Evolutionary conservation across 1,140 invertebrate species (phyloP).

Genomic region (Drosophila miranda): DNA sequence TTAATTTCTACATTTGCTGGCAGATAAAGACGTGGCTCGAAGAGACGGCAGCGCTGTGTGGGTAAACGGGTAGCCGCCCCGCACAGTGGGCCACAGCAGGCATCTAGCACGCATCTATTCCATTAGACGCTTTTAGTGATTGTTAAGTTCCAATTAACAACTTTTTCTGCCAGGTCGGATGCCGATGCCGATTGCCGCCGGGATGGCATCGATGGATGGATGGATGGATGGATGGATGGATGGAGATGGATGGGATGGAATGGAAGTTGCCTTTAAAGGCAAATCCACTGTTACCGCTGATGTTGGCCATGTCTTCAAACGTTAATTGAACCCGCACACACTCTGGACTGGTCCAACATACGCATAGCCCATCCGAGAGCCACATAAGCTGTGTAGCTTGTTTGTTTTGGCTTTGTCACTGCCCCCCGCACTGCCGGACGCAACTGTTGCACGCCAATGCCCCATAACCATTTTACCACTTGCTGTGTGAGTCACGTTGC

Average conservation of each 20-base stretch:
- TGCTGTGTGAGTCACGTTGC: slow-evolving; percentile 32
- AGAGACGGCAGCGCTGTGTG: slow-evolving; percentile 33
- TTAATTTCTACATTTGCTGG: slow-evolving; percentile 79
- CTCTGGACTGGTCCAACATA: background rate
- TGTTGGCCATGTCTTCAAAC: slow-evolving; percentile 36
- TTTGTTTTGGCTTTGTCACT: slow-evolving; percentile 28
- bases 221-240: too few relatives aligned
- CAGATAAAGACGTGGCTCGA: slow-evolving; percentile 47
- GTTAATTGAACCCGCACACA: slow-evolving; percentile 79
- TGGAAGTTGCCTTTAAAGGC: slow-evolving; percentile 36
- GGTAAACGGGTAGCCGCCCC: slow-evolving; percentile 64
- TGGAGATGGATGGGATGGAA: too few relatives aligned
- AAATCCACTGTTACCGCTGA: slow-evolving; percentile 11
- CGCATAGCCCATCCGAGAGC: slow-evolving; percentile 37
- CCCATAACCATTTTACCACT: slow-evolving; percentile 7
- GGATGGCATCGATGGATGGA: background rate
- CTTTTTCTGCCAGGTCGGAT: slow-evolving; percentile 64
- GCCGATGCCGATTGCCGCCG: slow-evolving; percentile 39
- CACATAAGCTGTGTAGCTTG: slow-evolving; percentile 66
- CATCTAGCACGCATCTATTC: slow-evolving; percentile 57
- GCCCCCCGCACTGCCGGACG: background rate
- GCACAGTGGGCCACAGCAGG: slow-evolving; percentile 45
- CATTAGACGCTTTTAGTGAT: slow-evolving; percentile 80
- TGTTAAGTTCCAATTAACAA: slow-evolving; percentile 81
- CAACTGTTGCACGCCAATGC: slow-evolving; percentile 47